Evolutionary conservation across 2,797 vertebrate genomes (phyloP).

Genomic region (Delichon dasypus): DNA sequence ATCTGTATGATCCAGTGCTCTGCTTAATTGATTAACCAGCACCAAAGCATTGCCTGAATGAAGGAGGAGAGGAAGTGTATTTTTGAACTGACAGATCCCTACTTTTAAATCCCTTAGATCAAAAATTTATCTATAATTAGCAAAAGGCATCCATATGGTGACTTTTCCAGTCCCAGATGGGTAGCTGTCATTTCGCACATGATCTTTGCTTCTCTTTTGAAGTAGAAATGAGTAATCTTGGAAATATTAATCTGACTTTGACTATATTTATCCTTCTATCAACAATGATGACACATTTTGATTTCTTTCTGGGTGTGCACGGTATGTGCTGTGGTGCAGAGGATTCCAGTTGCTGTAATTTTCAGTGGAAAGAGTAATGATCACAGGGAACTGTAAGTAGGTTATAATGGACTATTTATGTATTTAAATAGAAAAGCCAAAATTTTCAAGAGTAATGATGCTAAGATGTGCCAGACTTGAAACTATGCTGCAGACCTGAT

Average conservation of each 20-base stretch:
- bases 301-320: slow-evolving; percentile 49
- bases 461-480: neutral
- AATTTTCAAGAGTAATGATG: neutral
- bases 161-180: slow-evolving; percentile 78
- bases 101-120: slow-evolving; percentile 46
- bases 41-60: slow-evolving; percentile 2
- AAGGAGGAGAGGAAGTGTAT: slow-evolving; percentile 35
- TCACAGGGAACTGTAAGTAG: slow-evolving; percentile 12
- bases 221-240: slow-evolving; percentile 79
- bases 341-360: slow-evolving; percentile 43
- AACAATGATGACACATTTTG: slow-evolving; percentile 62
- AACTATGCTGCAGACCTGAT: neutral
- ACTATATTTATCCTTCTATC: slow-evolving; percentile 76
- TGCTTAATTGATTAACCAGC: neutral
- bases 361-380: slow-evolving; percentile 39
- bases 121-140: slow-evolving; percentile 77
- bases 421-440: neutral
- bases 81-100: slow-evolving; percentile 41
- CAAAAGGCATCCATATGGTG: slow-evolving; percentile 74
- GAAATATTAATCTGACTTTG: slow-evolving; percentile 76
- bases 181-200: slow-evolving; percentile 74
- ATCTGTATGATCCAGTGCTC: neutral
- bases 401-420: neutral
- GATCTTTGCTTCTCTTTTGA: slow-evolving; percentile 78
- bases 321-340: neutral